A percentile compares a stretch with the other conserved stretches of the same genome.
These are phyloP conservation scores for Parnassius orleans DNA, from an alignment of 2,888 invertebrate genomes.

Conservation along the genomic window DNA sequence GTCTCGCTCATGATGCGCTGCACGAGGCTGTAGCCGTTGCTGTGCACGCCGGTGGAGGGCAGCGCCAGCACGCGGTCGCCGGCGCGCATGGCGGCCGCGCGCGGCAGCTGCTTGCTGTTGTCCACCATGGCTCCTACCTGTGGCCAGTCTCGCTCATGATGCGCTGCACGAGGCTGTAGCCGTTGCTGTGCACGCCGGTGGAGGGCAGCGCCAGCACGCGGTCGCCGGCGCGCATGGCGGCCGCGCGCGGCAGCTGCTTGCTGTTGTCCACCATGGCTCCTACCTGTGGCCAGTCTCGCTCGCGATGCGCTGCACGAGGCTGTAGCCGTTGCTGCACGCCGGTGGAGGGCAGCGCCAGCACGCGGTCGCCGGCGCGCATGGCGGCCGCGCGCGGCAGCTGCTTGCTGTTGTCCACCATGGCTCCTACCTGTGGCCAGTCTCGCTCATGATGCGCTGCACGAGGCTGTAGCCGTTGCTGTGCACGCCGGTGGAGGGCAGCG, in stretches of 20 bases:
- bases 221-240: conserved; percentile 87
- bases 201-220: conserved; percentile 92
- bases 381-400: conserved; percentile 85
- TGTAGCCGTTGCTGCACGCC: conserved; percentile 98
- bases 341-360: conserved; percentile 93
- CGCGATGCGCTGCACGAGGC: conserved; percentile 91
- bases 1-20: conserved; percentile 87
- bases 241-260: conserved; percentile 84
- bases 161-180: conserved; percentile 93
- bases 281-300: conserved; percentile 82
- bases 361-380: conserved; percentile 87
- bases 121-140: conserved; percentile 50
- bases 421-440: conserved; percentile 79
- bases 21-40: conserved; percentile 96
- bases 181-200: conserved; percentile 96
- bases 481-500: conserved; percentile 92
- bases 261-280: conserved; percentile 83
- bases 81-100: conserved; percentile 81
- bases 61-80: conserved; percentile 93
- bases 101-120: conserved; percentile 84
- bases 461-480: conserved; percentile 98
- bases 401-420: conserved; percentile 55
- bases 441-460: conserved; percentile 88
- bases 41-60: conserved; percentile 94
- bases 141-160: conserved; percentile 85